phyloP scores from a whole-genome alignment of 53 echinoderm and acorn worm genomes.

The Holothuria scabra region DNA sequence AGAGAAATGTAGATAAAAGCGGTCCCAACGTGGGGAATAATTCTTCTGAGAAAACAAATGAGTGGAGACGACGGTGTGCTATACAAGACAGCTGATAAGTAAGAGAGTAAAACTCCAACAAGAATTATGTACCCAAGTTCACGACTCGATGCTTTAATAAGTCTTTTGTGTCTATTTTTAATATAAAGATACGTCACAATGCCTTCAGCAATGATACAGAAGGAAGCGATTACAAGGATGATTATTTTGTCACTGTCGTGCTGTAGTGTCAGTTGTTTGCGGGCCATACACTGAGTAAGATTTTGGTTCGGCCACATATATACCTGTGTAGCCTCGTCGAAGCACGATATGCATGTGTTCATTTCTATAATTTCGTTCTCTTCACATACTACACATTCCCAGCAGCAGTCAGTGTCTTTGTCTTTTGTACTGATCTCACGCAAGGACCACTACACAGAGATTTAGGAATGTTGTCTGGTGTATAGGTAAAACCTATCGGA shows the following conservation, averaged over 20 bases:
- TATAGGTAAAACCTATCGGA: background rate
- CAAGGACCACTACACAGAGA: constrained; percentile 90
- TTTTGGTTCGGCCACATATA: constrained; percentile 67
- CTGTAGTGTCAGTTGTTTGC: constrained; percentile 45
- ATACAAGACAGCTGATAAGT: constrained; percentile 61
- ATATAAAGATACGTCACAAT: constrained; percentile 67
- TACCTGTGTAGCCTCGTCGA: constrained; percentile 39
- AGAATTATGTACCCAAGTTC: constrained; percentile 96
- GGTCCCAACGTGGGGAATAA: constrained; percentile 70
- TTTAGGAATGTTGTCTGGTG: constrained; percentile 51
- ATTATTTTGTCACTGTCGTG: constrained; percentile 42
- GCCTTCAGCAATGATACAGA: constrained; percentile 57
- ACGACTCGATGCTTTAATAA: constrained; percentile 90
- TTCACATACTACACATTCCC: constrained; percentile 66
- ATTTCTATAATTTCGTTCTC: constrained; percentile 62
- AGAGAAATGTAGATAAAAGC: constrained; percentile 87
- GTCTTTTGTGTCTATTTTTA: constrained; percentile 75
- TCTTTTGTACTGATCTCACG: constrained; percentile 51
- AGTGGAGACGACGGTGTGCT: constrained; percentile 50
- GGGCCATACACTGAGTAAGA: constrained; percentile 7
- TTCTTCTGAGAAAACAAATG: constrained; percentile 64
- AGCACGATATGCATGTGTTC: constrained; percentile 71
- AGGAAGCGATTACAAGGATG: constrained; percentile 36
- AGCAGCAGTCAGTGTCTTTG: constrained; percentile 72
- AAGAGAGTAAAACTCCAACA: constrained; percentile 72